Evolutionary conservation across 2,113 vertebrate genomes (phyloP).

Genomic region (Xenopus tropicalis): DNA sequence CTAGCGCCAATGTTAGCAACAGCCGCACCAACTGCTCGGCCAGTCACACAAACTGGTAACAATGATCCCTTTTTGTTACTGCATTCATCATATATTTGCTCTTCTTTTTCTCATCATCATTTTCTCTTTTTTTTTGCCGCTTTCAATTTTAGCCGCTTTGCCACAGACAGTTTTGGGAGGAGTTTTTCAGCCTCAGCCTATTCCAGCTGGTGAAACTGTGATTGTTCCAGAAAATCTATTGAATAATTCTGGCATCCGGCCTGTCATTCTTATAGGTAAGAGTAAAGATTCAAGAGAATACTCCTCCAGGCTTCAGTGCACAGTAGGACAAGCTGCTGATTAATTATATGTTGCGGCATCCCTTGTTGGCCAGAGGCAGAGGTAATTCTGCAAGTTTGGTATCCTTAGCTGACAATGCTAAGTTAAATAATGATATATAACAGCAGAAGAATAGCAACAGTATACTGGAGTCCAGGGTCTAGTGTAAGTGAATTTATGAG

Average conservation of each 20-base stretch:
- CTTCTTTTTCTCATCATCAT: too few relatives aligned
- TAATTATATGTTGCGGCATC: too few relatives aligned
- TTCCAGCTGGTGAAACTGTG: slow-evolving; percentile 90
- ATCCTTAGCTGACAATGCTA: too few relatives aligned
- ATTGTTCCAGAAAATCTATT: slow-evolving; percentile 95
- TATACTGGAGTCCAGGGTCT: too few relatives aligned
- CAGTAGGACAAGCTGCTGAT: too few relatives aligned
- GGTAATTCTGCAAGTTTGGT: too few relatives aligned
- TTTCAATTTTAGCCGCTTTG: slow-evolving; percentile 70
- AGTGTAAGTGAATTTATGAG: too few relatives aligned
- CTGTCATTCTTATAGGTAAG: slow-evolving; percentile 95
- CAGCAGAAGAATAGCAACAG: too few relatives aligned
- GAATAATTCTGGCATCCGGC: slow-evolving; percentile 87
- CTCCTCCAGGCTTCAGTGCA: too few relatives aligned
- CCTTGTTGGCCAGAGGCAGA: too few relatives aligned
- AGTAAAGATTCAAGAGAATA: background rate
- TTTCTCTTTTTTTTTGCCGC: slow-evolving; percentile 50
- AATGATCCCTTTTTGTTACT: slow-evolving; percentile 5
- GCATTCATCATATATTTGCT: background rate
- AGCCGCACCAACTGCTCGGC: slow-evolving; percentile 77
- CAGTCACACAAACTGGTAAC: slow-evolving; percentile 74
- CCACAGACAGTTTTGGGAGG: slow-evolving; percentile 75
- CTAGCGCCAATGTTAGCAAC: slow-evolving; percentile 71
- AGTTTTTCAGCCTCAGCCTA: slow-evolving; percentile 89
- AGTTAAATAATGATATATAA: too few relatives aligned